Conservation (phyloP, 1,140 invertebrate species). For the Formica selysi region DNA sequence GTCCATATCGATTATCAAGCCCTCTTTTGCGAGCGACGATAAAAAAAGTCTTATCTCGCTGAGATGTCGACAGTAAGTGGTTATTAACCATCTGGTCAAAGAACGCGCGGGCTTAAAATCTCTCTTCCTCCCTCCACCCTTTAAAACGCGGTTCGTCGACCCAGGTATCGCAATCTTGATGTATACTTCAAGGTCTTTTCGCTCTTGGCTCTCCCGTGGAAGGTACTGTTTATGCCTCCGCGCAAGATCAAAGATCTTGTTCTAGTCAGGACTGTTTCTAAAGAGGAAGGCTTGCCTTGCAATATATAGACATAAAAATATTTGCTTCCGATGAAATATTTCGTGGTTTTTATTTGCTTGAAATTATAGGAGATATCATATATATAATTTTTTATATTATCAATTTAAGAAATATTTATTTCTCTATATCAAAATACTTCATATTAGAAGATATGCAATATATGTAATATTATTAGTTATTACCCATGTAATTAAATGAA, state of each 20-base stretch:
- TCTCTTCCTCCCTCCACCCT: slow-evolving; percentile 56
- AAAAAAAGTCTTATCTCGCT: slow-evolving; percentile 36
- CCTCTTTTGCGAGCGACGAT: slow-evolving; percentile 65
- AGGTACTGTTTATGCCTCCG: slow-evolving; percentile 60
- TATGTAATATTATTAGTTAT: background rate
- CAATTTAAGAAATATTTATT: background rate
- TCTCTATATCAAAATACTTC: background rate
- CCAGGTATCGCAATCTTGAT: slow-evolving; percentile 59
- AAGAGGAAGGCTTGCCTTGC: background rate
- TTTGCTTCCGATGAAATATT: background rate
- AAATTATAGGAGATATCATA: background rate
- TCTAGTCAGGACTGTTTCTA: slow-evolving; percentile 10
- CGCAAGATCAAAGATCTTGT: slow-evolving; percentile 39
- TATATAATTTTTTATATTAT: background rate
- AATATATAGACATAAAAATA: background rate
- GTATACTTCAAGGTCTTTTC: slow-evolving; percentile 59
- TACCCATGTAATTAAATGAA: background rate
- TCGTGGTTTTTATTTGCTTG: background rate
- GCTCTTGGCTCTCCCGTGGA: slow-evolving; percentile 33
- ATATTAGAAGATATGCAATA: too few relatives aligned
- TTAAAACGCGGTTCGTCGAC: slow-evolving; percentile 68
- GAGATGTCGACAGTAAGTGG: slow-evolving; percentile 46
- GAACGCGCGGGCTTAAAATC: slow-evolving; percentile 59
- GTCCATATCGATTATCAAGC: slow-evolving; percentile 76
- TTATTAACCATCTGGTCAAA: slow-evolving; percentile 64